Evolutionary conservation across 1,140 invertebrate species (phyloP), one percentile per base, ranked within the genome.

Genomic region (Cyclargus thomasi): DNA sequence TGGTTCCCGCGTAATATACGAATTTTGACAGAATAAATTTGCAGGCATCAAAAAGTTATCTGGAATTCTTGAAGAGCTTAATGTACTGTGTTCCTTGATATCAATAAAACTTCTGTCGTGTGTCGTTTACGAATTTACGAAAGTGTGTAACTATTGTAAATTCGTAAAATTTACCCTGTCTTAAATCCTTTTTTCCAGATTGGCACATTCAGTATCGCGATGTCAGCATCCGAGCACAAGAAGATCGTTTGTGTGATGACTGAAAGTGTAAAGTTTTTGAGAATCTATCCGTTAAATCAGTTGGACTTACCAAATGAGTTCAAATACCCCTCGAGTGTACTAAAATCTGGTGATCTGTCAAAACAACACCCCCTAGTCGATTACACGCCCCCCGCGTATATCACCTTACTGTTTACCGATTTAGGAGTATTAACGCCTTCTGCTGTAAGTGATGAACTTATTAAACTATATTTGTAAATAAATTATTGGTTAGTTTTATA

Each of bases 251-350:
- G 98, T 86, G 98, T 99, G 0, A 90, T 99, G 2, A 96, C 97
- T 0, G 99, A 99, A 90, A 99, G 97, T 86, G 99, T 99, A 81
- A 99, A 99, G 91, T 99, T 99, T 91, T 95, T 97, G 0, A 92
- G 97, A 71, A 91, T 97, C 62, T 99, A 96, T 92, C 98, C 98
- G 14, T 88, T 99, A 4, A 98, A 97, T 91, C 97, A 99, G 86
- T 86, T 93, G 65, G 97, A 99, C 91, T 81, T 99, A 65, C 97
- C 97, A 0, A 93, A 96, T 75, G 94, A 97, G 81, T 98, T 97
- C 81, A 97, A 97, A 85, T 91, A 90, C 74, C 77, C 92, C 83
- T 94, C 84, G 69, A 97, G 96, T 95, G 96, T 90, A 90, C 92
- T 77, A 80, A 88, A 90, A 82, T 79, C 74, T 14, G 77, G 73